Percentiles rank a stretch among this genome's conserved stretches.
phyloP scores from a whole-genome alignment of 2,888 invertebrate genomes.

The Agonopterix heracliana region DNA sequence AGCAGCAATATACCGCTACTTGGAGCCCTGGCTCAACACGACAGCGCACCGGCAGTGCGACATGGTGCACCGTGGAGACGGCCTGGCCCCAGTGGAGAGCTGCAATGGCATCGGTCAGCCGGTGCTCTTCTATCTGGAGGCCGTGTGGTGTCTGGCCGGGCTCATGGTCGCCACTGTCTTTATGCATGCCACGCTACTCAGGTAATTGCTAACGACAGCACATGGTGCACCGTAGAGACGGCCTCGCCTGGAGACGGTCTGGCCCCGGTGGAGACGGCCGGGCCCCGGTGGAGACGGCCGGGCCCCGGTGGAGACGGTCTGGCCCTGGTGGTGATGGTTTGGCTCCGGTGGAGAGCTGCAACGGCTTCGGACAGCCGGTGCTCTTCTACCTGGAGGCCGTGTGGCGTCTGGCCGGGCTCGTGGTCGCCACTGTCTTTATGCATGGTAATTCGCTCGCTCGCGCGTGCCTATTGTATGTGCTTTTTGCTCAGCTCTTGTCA shows the following conservation, averaged over 20 bases:
- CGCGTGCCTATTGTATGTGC: too few relatives aligned
- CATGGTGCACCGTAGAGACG: neutral
- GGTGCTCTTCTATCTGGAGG: conserved; percentile 87
- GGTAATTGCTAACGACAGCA: too few relatives aligned
- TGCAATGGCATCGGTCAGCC: conserved; percentile 88
- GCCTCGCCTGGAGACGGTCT: too few relatives aligned
- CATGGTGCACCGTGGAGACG: conserved; percentile 76
- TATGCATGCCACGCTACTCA: conserved; percentile 79
- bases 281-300: too few relatives aligned
- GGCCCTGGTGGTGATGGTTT: conserved; percentile 79
- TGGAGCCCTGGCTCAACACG: conserved; percentile 48
- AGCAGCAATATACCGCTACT: conserved; percentile 49
- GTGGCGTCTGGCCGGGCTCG: conserved; percentile 84
- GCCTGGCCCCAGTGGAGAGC: conserved; percentile 78
- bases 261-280: too few relatives aligned
- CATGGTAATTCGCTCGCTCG: conserved; percentile 79
- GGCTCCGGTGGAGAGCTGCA: conserved; percentile 82
- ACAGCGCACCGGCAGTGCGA: conserved; percentile 56
- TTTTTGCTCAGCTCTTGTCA: too few relatives aligned
- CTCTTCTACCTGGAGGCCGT: conserved; percentile 88
- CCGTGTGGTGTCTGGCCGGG: conserved; percentile 84
- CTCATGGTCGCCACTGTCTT: conserved; percentile 82
- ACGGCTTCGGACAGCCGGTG: conserved; percentile 85
- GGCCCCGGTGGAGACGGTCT: too few relatives aligned
- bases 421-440: conserved; percentile 80